Evolutionary conservation across 2,113 vertebrate species (phyloP), one percentile per base, ranked within the genome.

Genomic region (Aphelocoma coerulescens): DNA sequence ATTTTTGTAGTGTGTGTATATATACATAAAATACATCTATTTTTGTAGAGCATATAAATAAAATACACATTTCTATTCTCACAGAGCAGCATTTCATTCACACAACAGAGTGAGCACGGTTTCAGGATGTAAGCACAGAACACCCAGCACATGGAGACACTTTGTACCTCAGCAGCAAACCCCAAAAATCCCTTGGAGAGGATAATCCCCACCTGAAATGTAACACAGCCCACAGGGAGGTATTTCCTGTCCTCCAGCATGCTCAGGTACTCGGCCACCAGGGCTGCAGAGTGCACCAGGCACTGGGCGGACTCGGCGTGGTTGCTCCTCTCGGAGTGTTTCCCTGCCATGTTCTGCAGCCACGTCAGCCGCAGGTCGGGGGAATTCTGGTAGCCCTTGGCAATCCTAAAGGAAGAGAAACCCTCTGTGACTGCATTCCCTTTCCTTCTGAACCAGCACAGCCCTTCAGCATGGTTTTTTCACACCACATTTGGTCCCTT

Each of bases 291-390:
- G 98, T 99, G 99, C 69, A 99, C 99, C 49, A 99, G 97, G 97
- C 99, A 99, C 97, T 99, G 99, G 5, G 99, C 99, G 0, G 99
- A 99, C 93, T 99, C 99, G 0, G 99, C 99, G 0, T 99, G 99
- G 85, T 99, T 99, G 97, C 98, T 99, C 85, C 99, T 98, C 95
- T 99, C 99, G 0, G 99, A 99, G 94, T 99, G 99, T 66, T 99
- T 99, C 54, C 99, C 99, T 8, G 99, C 99, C 99, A 99, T 99
- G 98, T 99, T 99, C 97, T 99, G 99, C 81, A 99, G 96, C 99
- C 99, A 99, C 0, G 99, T 99, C 84, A 99, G 91, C 5, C 99
- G 98, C 87, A 99, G 97, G 93, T 99, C 99, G 5, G 99, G 99
- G 33, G 99, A 99, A 3, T 99, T 99, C 98, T 99, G 99, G 96